Evolutionary conservation across 2,113 vertebrate genomes (phyloP).

Genomic region (Oenanthe oenanthe): DNA sequence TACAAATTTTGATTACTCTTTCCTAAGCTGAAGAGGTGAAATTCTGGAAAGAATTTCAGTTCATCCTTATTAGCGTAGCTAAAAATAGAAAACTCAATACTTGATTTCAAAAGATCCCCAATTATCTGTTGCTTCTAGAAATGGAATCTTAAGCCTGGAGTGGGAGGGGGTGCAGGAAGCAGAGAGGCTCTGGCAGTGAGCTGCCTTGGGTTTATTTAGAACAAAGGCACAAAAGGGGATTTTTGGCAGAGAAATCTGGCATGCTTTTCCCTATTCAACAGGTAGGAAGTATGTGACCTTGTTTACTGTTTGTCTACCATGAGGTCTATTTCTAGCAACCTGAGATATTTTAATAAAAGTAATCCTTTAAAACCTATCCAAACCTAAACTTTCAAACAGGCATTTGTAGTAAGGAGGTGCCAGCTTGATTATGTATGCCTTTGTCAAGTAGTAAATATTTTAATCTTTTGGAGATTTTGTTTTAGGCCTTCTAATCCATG

Average conservation of each 20-base stretch:
- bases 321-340: conserved; percentile 62
- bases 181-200: conserved; percentile 69
- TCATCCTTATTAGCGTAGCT: conserved; percentile 48
- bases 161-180: background rate
- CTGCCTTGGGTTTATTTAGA: conserved; percentile 44
- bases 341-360: conserved; percentile 61
- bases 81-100: conserved; percentile 65
- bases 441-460: conserved; percentile 29
- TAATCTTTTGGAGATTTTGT: conserved; percentile 13
- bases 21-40: conserved; percentile 71
- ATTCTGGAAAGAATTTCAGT: conserved; percentile 76
- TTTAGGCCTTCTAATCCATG: background rate
- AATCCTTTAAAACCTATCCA: conserved; percentile 48
- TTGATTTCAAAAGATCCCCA: conserved; percentile 70
- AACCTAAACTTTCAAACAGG: conserved; percentile 29
- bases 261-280: conserved; percentile 66
- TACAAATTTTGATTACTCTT: conserved; percentile 70
- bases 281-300: conserved; percentile 63
- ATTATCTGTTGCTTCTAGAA: conserved; percentile 74
- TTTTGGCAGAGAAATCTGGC: conserved; percentile 25
- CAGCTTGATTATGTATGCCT: conserved; percentile 15
- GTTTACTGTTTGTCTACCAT: conserved; percentile 42
- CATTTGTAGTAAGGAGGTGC: conserved; percentile 24
- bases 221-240: conserved; percentile 43
- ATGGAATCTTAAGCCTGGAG: conserved; percentile 58